Percentiles rank a stretch among this genome's conserved stretches.
Conservation (phyloP, 2,113 vertebrate genomes). For the Onychostruthus taczanowskii region DNA sequence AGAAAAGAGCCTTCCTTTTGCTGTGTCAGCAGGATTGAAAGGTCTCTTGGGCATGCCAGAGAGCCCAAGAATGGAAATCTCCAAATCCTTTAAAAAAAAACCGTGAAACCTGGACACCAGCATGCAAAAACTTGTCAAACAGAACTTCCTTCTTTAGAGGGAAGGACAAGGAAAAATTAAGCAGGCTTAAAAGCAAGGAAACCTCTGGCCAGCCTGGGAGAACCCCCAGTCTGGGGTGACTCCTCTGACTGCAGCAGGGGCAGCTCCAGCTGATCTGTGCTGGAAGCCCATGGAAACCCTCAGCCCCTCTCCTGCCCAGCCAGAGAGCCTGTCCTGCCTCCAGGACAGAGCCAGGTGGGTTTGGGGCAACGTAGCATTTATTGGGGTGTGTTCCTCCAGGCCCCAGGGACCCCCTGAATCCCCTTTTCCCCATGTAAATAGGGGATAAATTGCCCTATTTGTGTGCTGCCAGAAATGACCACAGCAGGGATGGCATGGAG, state of each 20-base stretch:
- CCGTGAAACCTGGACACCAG: fast-evolving
- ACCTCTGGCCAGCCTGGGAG: neutral
- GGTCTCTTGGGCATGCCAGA: neutral
- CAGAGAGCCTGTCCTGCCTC: neutral
- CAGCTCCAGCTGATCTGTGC: neutral
- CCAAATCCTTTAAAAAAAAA: neutral
- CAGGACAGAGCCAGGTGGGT: neutral
- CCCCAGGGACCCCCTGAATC: neutral
- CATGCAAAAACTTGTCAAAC: neutral
- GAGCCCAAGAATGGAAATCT: neutral
- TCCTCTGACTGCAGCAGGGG: neutral
- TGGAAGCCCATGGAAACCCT: neutral
- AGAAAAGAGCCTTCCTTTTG: neutral
- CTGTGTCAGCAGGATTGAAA: neutral
- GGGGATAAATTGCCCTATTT: fast-evolving
- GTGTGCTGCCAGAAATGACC: neutral
- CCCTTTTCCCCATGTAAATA: fast-evolving
- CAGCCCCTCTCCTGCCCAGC: neutral
- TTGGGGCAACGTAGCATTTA: fast-evolving
- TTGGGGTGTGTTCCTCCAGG: neutral
- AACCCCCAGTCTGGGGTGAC: neutral
- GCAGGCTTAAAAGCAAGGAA: neutral
- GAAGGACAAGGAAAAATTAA: neutral
- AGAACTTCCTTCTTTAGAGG: neutral
- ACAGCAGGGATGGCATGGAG: fast-evolving